phyloP scores from a whole-genome alignment of 2,113 vertebrate genomes.

The Acrocephalus arundinaceus region DNA sequence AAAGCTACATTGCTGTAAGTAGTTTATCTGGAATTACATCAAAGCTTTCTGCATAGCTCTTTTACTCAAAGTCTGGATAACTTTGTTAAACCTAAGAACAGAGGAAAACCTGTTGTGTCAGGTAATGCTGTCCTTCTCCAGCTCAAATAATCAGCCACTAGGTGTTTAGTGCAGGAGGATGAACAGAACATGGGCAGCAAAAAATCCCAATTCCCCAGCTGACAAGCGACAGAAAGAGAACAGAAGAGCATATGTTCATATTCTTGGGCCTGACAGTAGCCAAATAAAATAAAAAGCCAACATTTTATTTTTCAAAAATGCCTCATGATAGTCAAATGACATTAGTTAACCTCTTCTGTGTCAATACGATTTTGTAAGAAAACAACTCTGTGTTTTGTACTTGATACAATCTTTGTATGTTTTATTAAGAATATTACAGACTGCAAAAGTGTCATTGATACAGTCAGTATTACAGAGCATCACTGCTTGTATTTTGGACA shows the following conservation, averaged over 20 bases:
- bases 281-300: neutral
- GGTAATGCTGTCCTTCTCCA: neutral
- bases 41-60: neutral
- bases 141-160: neutral
- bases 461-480: neutral
- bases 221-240: neutral
- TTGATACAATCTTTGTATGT: neutral
- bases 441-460: neutral
- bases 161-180: neutral
- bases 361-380: neutral
- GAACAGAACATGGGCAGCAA: neutral
- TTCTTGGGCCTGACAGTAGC: neutral
- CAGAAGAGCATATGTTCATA: neutral
- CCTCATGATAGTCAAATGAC: neutral
- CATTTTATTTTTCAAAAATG: neutral
- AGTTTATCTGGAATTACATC: neutral
- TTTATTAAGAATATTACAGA: neutral
- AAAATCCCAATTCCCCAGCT: neutral
- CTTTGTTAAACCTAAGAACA: neutral
- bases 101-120: neutral
- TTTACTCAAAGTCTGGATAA: neutral
- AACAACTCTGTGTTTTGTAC: neutral
- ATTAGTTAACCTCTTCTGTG: neutral
- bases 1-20: neutral
- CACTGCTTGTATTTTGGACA: neutral